A percentile compares a stretch with the other conserved stretches of the same genome.
Evolutionary conservation across 2,797 vertebrate genomes (phyloP).

Genomic region (Heliangelus exortis): DNA sequence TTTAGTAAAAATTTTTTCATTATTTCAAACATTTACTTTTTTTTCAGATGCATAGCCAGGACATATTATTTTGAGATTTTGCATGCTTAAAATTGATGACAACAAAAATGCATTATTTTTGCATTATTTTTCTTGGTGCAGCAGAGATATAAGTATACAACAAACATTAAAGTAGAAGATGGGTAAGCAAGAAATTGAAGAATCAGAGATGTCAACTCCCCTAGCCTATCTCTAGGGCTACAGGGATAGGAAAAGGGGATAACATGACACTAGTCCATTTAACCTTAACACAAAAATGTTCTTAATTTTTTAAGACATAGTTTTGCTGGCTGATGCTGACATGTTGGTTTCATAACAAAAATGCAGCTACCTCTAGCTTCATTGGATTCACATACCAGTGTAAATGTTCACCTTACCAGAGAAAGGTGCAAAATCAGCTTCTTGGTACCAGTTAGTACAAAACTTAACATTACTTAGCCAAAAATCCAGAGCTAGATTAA

Average conservation of each 20-base stretch:
- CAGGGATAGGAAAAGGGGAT: background rate
- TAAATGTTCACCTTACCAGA: background rate
- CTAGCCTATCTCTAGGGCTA: background rate
- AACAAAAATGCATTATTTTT: background rate
- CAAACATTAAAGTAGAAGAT: background rate
- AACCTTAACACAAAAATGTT: background rate
- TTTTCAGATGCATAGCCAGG: background rate
- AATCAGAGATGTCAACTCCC: background rate
- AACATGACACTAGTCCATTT: background rate
- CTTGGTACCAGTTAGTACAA: background rate
- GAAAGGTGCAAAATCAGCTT: background rate
- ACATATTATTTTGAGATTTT: background rate
- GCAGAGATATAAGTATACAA: background rate
- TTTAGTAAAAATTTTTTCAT: background rate
- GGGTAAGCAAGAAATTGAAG: background rate
- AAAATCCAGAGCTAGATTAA: background rate
- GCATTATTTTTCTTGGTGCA: background rate
- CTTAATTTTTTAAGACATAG: background rate
- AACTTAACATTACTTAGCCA: background rate
- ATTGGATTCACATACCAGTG: background rate
- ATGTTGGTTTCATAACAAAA: background rate
- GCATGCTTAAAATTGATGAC: background rate
- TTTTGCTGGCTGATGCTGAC: background rate
- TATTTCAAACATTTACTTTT: background rate
- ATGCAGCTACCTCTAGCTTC: accelerated